Evolutionary conservation across 2,888 invertebrate species (phyloP).

Genomic region (Parnassius mnemosyne): DNA sequence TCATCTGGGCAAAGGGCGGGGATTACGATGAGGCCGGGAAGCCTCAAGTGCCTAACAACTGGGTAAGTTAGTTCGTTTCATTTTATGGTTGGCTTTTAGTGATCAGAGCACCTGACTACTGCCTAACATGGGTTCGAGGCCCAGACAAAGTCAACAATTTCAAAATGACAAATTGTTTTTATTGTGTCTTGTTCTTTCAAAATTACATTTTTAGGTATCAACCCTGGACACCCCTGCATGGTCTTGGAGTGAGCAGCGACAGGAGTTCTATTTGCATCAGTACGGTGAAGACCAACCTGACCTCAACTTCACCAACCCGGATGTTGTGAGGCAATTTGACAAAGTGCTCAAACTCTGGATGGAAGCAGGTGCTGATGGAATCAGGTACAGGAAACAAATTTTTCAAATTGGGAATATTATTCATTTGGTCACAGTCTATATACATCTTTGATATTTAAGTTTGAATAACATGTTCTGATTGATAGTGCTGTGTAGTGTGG

Average conservation of each 20-base stretch:
- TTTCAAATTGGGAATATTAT: background rate
- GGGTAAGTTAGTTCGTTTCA: slow-evolving; percentile 74
- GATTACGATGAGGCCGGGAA: slow-evolving; percentile 44
- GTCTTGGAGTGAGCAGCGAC: slow-evolving; percentile 82
- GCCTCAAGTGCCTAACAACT: slow-evolving; percentile 83
- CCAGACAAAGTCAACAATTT: no score
- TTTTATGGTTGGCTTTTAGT: no score
- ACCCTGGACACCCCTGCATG: slow-evolving; percentile 82
- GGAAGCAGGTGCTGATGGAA: slow-evolving; percentile 88
- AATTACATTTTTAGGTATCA: slow-evolving; percentile 45
- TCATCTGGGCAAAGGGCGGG: slow-evolving; percentile 84
- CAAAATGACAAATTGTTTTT: no score
- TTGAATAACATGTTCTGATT: no score
- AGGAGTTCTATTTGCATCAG: slow-evolving; percentile 90
- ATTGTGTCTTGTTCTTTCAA: no score
- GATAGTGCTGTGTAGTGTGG: no score
- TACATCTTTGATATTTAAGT: background rate
- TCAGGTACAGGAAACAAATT: slow-evolving; percentile 72
- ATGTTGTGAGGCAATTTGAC: slow-evolving; percentile 84
- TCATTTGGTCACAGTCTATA: background rate
- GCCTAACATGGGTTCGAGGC: no score
- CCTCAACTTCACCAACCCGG: slow-evolving; percentile 87
- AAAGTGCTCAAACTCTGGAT: slow-evolving; percentile 86
- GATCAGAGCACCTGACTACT: no score
- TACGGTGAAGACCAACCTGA: slow-evolving; percentile 86